A percentile compares a stretch with the other conserved stretches of the same genome.
Evolutionary conservation across 2,888 invertebrate species (phyloP).

Genomic region (Junonia oenone): DNA sequence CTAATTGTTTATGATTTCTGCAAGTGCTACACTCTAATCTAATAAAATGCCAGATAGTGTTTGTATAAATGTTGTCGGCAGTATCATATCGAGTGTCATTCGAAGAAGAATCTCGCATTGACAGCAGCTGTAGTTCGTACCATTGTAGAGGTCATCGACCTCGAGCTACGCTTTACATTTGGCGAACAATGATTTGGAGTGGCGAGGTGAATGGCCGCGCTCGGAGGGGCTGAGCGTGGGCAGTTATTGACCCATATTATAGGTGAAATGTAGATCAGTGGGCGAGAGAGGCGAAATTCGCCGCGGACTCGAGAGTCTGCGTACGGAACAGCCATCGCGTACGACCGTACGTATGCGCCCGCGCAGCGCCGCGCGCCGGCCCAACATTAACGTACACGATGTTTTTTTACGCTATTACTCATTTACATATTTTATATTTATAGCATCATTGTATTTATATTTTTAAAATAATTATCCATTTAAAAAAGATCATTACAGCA

Average conservation of each 20-base stretch:
- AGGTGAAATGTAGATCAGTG: constrained; percentile 80
- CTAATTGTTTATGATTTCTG: not conserved
- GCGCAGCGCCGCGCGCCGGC: constrained; percentile 21
- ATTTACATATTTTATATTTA: not conserved
- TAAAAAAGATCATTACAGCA: no score
- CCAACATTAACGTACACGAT: not conserved
- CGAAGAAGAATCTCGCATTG: constrained; percentile 61
- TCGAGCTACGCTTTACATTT: constrained; percentile 71
- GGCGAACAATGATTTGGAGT: constrained; percentile 79
- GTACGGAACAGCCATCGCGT: constrained; percentile 32
- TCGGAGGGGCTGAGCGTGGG: constrained; percentile 77
- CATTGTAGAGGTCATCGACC: constrained; percentile 62
- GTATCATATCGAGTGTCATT: constrained; percentile 65
- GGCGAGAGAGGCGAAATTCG: constrained; percentile 78
- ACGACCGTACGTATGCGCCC: constrained; percentile 31
- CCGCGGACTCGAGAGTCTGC: constrained; percentile 51
- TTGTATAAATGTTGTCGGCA: constrained; percentile 52
- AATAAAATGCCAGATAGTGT: constrained; percentile 50
- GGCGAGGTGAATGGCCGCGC: constrained; percentile 76
- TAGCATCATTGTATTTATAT: not conserved
- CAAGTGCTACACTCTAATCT: not conserved
- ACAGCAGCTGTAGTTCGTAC: constrained; percentile 49
- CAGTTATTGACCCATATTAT: constrained; percentile 80
- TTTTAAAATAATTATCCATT: no score
- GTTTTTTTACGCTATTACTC: not conserved